Evolutionary conservation across 2,113 vertebrate species (phyloP).

Genomic region (Syngnathoides biaculeatus): DNA sequence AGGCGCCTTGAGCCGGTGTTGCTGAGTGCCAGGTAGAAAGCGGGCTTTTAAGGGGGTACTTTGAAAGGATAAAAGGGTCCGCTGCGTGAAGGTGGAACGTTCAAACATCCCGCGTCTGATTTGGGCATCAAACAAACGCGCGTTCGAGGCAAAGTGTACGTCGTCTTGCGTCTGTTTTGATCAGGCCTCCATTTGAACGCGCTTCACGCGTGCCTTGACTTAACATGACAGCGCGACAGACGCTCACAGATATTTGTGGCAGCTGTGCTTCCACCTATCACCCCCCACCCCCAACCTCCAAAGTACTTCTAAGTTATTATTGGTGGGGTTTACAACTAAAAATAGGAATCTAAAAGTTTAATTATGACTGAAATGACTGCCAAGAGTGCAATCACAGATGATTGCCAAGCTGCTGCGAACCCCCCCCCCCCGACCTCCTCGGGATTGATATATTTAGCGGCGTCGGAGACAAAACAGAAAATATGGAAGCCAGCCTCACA

Average conservation of each 20-base stretch:
- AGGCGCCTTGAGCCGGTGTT: constrained; percentile 30
- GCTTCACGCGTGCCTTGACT: constrained; percentile 44
- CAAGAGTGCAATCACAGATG: constrained; percentile 50
- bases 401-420: constrained; percentile 56
- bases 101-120: constrained; percentile 61
- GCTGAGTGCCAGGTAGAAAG: constrained; percentile 49
- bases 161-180: constrained; percentile 54
- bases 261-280: constrained; percentile 48
- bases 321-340: constrained; percentile 47
- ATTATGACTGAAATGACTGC: constrained; percentile 39
- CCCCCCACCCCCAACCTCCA: too few relatives aligned
- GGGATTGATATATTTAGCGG: constrained; percentile 61
- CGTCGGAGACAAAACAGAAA: constrained; percentile 52
- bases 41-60: constrained; percentile 16
- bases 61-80: constrained; percentile 64
- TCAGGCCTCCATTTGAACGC: constrained; percentile 62
- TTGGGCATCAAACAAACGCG: constrained; percentile 59
- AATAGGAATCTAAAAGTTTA: constrained; percentile 56
- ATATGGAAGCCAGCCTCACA: constrained; percentile 51
- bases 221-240: constrained; percentile 50
- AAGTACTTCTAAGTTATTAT: constrained; percentile 46
- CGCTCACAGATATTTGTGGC: constrained; percentile 54
- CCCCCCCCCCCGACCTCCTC: constrained; percentile 50
- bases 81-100: constrained; percentile 55
- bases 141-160: constrained; percentile 59